phyloP scores from a whole-genome alignment of 2,797 vertebrate species.

The Sebastes oblongus region DNA sequence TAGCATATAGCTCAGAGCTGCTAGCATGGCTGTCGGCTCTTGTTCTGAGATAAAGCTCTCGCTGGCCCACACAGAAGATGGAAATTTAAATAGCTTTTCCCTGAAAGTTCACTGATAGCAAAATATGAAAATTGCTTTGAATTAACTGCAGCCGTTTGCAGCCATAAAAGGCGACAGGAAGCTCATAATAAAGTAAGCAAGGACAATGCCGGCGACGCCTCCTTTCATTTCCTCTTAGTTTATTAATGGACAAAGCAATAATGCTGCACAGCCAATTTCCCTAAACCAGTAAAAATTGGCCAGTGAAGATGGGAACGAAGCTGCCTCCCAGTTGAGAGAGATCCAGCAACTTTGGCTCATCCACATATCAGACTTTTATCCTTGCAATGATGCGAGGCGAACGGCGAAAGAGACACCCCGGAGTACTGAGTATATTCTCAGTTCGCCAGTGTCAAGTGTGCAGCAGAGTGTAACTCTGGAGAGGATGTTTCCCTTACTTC shows the following conservation, averaged over 20 bases:
- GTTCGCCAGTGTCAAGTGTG: slow-evolving; percentile 57
- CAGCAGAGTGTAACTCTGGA: slow-evolving; percentile 51
- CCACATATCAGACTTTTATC: slow-evolving; percentile 34
- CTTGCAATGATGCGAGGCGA: slow-evolving; percentile 22
- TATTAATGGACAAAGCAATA: slow-evolving; percentile 24
- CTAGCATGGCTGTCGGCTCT: not conserved
- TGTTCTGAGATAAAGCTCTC: not conserved
- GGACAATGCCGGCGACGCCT: not conserved
- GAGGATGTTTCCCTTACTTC: slow-evolving; percentile 55
- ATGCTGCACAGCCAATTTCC: slow-evolving; percentile 5
- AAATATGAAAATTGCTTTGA: not conserved
- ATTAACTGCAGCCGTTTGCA: not conserved
- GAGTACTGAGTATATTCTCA: slow-evolving; percentile 40
- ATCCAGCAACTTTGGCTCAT: slow-evolving; percentile 38
- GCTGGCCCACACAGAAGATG: not conserved
- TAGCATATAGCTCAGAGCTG: not conserved
- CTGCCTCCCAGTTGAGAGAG: slow-evolving; percentile 20
- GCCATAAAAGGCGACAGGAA: not conserved
- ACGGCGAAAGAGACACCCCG: slow-evolving; percentile 21
- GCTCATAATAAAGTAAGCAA: not conserved
- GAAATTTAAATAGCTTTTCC: not conserved
- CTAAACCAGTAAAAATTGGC: slow-evolving; percentile 2
- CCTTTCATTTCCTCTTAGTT: slow-evolving; percentile 21
- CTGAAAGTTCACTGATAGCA: not conserved
- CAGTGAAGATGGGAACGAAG: slow-evolving; percentile 1